These are phyloP conservation scores for Aplocera efformata DNA, from an alignment of 2,888 invertebrate genomes.

Conservation along the genomic window DNA sequence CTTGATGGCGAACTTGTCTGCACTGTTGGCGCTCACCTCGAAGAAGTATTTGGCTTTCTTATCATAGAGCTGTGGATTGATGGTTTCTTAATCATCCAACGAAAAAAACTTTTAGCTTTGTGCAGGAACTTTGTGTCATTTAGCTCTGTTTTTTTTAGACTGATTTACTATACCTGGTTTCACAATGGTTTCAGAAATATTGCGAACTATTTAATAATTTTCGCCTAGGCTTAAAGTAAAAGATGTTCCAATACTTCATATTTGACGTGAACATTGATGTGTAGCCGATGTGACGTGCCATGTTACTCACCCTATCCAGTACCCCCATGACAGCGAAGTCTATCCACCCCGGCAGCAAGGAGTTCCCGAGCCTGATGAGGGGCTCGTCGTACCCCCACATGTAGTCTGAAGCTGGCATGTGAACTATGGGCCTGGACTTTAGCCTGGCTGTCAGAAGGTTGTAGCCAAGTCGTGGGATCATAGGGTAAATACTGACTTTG, in stretches of 20 bases:
- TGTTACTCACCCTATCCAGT: conserved; percentile 89
- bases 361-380: conserved; percentile 84
- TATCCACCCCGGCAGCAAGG: conserved; percentile 83
- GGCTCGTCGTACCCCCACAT: conserved; percentile 92
- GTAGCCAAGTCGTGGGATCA: conserved; percentile 80
- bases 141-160: no score
- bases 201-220: no score
- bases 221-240: no score
- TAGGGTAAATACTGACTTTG: conserved; percentile 69
- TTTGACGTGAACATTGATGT: no score
- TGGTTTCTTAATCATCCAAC: no score
- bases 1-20: conserved; percentile 52
- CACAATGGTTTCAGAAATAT: no score
- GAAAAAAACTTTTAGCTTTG: no score
- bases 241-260: no score
- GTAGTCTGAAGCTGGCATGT: conserved; percentile 83
- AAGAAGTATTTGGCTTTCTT: conserved; percentile 34
- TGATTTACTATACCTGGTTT: no score
- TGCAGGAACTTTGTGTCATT: no score
- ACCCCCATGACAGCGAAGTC: conserved; percentile 87
- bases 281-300: no score
- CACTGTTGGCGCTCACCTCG: conserved; percentile 31
- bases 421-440: conserved; percentile 82
- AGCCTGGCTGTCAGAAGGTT: conserved; percentile 78
- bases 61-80: conserved; percentile 48